These are phyloP conservation scores for Cyprinella venusta DNA, from an alignment of 2,797 vertebrate species.

Conservation along the genomic window DNA sequence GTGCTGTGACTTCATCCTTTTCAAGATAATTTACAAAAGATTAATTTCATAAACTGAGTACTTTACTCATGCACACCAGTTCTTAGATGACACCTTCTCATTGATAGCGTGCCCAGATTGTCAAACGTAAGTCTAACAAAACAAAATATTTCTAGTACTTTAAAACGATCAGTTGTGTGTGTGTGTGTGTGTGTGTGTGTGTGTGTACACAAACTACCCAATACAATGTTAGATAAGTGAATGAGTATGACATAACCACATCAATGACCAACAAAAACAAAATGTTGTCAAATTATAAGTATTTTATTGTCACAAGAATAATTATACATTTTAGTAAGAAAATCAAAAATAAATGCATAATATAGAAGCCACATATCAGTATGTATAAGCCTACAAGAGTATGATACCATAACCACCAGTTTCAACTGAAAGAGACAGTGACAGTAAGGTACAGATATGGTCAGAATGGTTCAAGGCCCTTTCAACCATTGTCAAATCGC, in stretches of 20 bases:
- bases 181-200: too few species aligned
- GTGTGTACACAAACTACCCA: not conserved
- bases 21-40: not conserved
- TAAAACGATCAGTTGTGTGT: not conserved
- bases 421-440: constrained; percentile 11
- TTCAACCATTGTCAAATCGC: constrained; percentile 16
- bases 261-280: constrained; percentile 17
- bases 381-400: constrained; percentile 53
- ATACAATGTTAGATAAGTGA: not conserved
- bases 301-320: constrained; percentile 67
- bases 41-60: not conserved
- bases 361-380: constrained; percentile 57
- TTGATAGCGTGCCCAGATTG: not conserved
- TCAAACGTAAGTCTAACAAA: not conserved
- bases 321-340: constrained; percentile 66
- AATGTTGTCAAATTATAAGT: constrained; percentile 39
- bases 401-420: constrained; percentile 50
- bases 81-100: not conserved
- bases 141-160: not conserved
- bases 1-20: not conserved
- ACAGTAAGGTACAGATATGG: constrained; percentile 32
- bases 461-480: constrained; percentile 23
- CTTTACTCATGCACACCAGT: not conserved
- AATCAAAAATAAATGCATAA: constrained; percentile 65
- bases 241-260: not conserved